These are phyloP conservation scores for Malurus leucopterus DNA, from an alignment of 2,797 vertebrate species.

Conservation along the genomic window DNA sequence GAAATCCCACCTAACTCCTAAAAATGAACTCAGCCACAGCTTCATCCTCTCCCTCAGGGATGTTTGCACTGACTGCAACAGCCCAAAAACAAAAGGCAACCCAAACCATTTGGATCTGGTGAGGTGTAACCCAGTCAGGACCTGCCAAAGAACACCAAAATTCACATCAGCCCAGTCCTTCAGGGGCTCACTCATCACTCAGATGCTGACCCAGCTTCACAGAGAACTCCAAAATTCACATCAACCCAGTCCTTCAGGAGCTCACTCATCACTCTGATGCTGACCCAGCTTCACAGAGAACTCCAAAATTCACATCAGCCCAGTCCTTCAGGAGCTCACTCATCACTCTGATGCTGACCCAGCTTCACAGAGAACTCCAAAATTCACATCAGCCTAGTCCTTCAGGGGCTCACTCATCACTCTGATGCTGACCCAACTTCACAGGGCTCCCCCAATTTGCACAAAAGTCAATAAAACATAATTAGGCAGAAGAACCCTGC, in stretches of 20 bases:
- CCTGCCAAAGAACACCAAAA: not conserved
- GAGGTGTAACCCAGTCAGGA: not conserved
- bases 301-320: rapidly evolving
- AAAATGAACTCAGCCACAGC: not conserved
- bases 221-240: not conserved
- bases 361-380: not conserved
- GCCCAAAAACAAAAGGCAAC: not conserved
- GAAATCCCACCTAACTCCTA: not conserved
- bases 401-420: rapidly evolving
- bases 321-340: not conserved
- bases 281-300: not conserved
- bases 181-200: rapidly evolving
- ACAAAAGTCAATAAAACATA: not conserved
- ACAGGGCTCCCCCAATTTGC: not conserved
- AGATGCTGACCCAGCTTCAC: not conserved
- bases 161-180: rapidly evolving
- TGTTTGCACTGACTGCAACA: not conserved
- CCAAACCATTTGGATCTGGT: not conserved
- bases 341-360: not conserved
- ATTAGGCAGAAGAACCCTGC: not conserved
- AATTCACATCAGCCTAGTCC: rapidly evolving
- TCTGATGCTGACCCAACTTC: not conserved
- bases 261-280: rapidly evolving
- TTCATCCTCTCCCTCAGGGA: not conserved
- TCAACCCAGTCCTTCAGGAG: not conserved